Conservation (phyloP, 1,140 invertebrate genomes). For the Subanguina moxae region DNA sequence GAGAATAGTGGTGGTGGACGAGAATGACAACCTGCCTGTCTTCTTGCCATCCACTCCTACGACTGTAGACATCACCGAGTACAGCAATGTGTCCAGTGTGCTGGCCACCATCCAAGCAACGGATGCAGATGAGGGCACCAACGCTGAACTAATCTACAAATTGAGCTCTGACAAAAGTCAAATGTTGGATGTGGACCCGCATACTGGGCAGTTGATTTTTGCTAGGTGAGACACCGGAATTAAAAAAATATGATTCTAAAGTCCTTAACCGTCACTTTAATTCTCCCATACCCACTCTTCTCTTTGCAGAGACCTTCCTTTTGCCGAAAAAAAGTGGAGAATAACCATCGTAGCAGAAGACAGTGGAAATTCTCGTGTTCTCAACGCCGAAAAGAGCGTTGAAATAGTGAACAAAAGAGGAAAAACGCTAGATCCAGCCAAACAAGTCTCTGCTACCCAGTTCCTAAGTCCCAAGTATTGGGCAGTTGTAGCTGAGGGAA, state of each 20-base stretch:
- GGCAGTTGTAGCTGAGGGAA: constrained; percentile 33
- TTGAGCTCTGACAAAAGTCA: constrained; percentile 27
- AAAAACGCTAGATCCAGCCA: not conserved
- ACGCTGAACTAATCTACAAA: constrained; percentile 30
- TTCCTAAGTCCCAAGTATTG: constrained; percentile 34
- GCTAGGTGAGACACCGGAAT: constrained; percentile 30
- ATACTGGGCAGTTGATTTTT: constrained; percentile 40
- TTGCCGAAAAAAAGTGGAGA: constrained; percentile 12
- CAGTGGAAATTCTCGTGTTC: constrained; percentile 12
- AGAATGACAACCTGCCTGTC: constrained; percentile 77
- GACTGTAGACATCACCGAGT: constrained; percentile 13
- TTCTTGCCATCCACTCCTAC: constrained; percentile 17
- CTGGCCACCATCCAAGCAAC: constrained; percentile 27
- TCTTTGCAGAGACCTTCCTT: constrained; percentile 31
- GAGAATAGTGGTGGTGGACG: constrained; percentile 66
- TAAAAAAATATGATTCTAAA: not conserved
- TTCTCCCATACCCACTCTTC: not conserved
- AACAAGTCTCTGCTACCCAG: constrained; percentile 11
- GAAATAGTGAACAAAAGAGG: constrained; percentile 36
- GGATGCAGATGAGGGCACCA: constrained; percentile 32
- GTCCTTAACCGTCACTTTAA: not conserved
- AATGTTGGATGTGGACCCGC: constrained; percentile 31
- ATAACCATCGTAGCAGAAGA: constrained; percentile 28
- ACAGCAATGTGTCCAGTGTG: constrained; percentile 7
- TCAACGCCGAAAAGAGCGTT: constrained; percentile 20